A percentile compares a stretch with the other conserved stretches of the same genome.
Conservation (phyloP, 2,797 vertebrate species). For the Carduelis carduelis region DNA sequence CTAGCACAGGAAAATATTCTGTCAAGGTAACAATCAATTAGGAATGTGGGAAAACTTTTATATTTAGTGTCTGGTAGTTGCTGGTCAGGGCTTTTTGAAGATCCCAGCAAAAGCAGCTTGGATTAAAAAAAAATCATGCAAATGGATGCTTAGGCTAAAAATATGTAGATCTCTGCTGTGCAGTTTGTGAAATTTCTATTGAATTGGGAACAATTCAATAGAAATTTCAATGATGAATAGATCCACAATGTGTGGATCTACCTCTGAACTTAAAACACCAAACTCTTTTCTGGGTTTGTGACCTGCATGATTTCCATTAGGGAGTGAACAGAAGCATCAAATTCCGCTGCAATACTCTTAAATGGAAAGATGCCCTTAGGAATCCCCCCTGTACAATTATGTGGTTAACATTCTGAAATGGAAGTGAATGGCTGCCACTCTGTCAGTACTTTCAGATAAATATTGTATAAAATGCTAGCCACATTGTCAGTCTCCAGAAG, state of each 20-base stretch:
- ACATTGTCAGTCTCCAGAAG: background rate
- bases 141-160: background rate
- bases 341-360: slow-evolving; percentile 3
- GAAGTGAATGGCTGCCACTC: background rate
- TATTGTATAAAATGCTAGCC: slow-evolving; percentile 53
- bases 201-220: background rate
- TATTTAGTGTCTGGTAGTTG: background rate
- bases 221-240: too few species aligned
- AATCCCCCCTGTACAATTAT: slow-evolving; percentile 12
- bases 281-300: background rate
- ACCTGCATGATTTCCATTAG: slow-evolving; percentile 28
- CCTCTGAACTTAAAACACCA: background rate
- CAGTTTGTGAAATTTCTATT: background rate
- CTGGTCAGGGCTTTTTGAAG: background rate
- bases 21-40: background rate
- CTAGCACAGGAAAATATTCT: background rate
- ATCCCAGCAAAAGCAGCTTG: background rate
- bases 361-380: slow-evolving; percentile 32
- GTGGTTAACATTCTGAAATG: slow-evolving; percentile 6
- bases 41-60: background rate
- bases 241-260: background rate
- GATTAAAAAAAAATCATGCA: background rate
- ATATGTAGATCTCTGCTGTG: background rate
- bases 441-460: slow-evolving; percentile 28
- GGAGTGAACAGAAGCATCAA: slow-evolving; percentile 2